These are phyloP conservation scores for Penaeus vannamei DNA, from an alignment of 1,140 invertebrate genomes.

Conservation along the genomic window DNA sequence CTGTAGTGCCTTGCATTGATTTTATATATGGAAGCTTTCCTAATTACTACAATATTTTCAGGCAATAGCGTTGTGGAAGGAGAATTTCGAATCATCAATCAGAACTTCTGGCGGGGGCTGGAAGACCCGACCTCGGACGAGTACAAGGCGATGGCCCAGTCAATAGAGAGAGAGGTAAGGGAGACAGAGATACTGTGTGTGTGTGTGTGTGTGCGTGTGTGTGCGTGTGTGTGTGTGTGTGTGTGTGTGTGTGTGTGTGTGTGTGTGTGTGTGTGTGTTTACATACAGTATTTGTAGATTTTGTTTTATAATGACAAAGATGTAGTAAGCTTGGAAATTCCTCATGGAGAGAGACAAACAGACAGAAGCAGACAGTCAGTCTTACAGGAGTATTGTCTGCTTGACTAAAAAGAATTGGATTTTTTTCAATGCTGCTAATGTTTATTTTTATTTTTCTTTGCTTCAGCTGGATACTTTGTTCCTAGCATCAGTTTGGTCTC, in stretches of 20 bases:
- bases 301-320: not conserved
- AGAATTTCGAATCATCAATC: slow-evolving; percentile 70
- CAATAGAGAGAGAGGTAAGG: slow-evolving; percentile 69
- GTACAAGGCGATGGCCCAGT: slow-evolving; percentile 67
- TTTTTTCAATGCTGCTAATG: not conserved
- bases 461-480: slow-evolving; percentile 69
- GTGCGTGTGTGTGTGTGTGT: too few species aligned
- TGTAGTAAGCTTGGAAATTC: not conserved
- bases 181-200: too few species aligned
- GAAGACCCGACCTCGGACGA: slow-evolving; percentile 68
- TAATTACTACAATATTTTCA: slow-evolving; percentile 36
- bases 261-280: too few species aligned
- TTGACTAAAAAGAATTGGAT: not conserved
- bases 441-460: not conserved
- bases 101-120: slow-evolving; percentile 68
- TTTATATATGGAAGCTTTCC: not conserved
- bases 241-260: too few species aligned
- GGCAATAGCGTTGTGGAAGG: slow-evolving; percentile 69
- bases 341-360: too few species aligned
- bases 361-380: too few species aligned
- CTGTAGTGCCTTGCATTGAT: not conserved
- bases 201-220: too few species aligned
- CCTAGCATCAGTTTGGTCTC: slow-evolving; percentile 64
- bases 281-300: too few species aligned
- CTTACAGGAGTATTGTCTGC: too few species aligned